These are phyloP conservation scores for Stichopus chloronotus DNA, from an alignment of 35 echinoderm and acorn worm species.

Conservation along the genomic window DNA sequence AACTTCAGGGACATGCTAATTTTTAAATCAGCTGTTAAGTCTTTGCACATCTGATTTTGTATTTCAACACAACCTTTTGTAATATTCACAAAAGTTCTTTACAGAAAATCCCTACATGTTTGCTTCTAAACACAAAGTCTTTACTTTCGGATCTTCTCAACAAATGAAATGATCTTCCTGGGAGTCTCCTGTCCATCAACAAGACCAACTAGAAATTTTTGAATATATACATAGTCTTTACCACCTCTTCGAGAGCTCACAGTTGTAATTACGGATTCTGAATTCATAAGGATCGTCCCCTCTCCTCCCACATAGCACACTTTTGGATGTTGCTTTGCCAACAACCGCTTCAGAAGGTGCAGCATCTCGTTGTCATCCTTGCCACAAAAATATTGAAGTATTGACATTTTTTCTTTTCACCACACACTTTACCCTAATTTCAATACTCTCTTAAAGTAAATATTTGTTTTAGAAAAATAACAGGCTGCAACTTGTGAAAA, in stretches of 20 bases:
- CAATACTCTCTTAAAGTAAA: not conserved
- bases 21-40: not conserved
- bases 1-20: slow-evolving; percentile 8
- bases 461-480: not conserved
- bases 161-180: slow-evolving; percentile 10
- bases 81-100: too few species aligned
- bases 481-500: not conserved
- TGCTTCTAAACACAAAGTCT: not conserved
- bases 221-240: not conserved
- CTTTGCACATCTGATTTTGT: too few species aligned
- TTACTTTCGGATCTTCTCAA: slow-evolving; percentile 15
- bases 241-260: not conserved
- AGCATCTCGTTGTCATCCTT: not conserved
- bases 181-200: slow-evolving; percentile 7
- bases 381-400: not conserved
- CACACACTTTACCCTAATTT: not conserved
- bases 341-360: not conserved
- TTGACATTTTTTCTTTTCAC: not conserved
- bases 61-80: too few species aligned
- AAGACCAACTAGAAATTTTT: not conserved
- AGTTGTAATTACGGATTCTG: not conserved
- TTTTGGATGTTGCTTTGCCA: not conserved
- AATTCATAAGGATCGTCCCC: slow-evolving; percentile 10
- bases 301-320: not conserved
- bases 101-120: not conserved